phyloP scores from a whole-genome alignment of 2,888 invertebrate genomes.

The Agonopterix alstromeriana region DNA sequence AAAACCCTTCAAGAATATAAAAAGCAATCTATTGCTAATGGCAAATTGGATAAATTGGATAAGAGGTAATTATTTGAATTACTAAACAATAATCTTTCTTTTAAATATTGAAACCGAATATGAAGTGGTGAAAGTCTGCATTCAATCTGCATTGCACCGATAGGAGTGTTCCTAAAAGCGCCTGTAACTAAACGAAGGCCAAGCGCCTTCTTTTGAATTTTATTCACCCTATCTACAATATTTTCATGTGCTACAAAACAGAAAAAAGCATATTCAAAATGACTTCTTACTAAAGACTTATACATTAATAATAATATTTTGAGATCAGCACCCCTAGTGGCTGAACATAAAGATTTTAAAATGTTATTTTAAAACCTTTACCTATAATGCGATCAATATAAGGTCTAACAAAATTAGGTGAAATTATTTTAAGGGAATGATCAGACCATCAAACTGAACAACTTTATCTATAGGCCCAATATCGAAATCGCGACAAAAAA shows the following conservation, averaged over 20 bases:
- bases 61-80: conserved; percentile 1
- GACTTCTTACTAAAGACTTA: conserved; percentile 1
- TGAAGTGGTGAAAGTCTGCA: background rate
- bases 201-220: conserved; percentile 7
- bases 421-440: too few relatives aligned
- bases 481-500: too few relatives aligned
- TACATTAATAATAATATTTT: conserved; percentile 3
- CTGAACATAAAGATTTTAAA: background rate
- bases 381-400: background rate
- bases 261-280: too few relatives aligned
- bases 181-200: conserved; percentile 3
- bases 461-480: too few relatives aligned
- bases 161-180: conserved; percentile 5
- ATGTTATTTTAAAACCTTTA: background rate
- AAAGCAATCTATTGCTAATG: background rate
- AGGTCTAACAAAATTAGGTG: too few relatives aligned
- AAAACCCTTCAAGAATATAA: conserved; percentile 1
- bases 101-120: background rate
- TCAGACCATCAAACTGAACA: too few relatives aligned
- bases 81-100: background rate
- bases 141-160: background rate
- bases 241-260: conserved; percentile 5
- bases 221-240: conserved; percentile 1
- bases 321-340: conserved; percentile 4
- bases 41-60: background rate